Base-by-base conservation (phyloP, 2,888 invertebrate species). In the Pollenia griseotomentosa region DNA sequence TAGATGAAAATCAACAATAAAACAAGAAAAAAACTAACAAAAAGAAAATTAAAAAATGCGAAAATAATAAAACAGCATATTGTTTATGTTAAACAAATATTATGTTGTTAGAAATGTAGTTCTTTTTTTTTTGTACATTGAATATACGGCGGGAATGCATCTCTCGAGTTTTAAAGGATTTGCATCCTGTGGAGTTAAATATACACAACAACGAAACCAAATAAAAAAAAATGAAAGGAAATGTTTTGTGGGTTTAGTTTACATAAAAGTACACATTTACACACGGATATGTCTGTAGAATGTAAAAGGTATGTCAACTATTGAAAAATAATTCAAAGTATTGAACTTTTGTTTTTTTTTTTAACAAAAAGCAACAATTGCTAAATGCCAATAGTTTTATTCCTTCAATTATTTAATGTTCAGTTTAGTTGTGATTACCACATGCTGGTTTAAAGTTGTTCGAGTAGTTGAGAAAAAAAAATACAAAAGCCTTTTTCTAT, bases 51-150 rank as follows among this genome's bases (percentile, higher is more conserved):
- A 59, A 68, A 51, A 63, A 33, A 48, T 42, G 44, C 53, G 66
- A 40, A 82, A 77, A 81, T 78, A 68, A 79, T 77, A 71, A 70
- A 86, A 86, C 83, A 87, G 46, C 66, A 83, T 83, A 83, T 83
- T 87, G 86, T 87, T 87, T 80, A 81, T 83, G 86, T 87, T 84
- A 87, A 87, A 83, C 86, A 86, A 86, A 86, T 83, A 83, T 73
- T 66, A 66, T 84, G 71, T 65, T 83, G 78, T 83, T 75, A 46
- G 65, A 59, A 19, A 46, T 70, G 68, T 68, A 65, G 68, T 73
- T 73, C 5, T 74, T 55, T 55, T 55, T 65, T 71, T 51, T 51
- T 44, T 55, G 19, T 59, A 53, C 59, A 44, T 42, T 46, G 57
- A 68, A 59, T 48, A 61, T 66, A 66, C 77, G 16, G 65, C 65